Conservation (phyloP, 2,888 invertebrate genomes). For the Trichopoda pennipes region DNA sequence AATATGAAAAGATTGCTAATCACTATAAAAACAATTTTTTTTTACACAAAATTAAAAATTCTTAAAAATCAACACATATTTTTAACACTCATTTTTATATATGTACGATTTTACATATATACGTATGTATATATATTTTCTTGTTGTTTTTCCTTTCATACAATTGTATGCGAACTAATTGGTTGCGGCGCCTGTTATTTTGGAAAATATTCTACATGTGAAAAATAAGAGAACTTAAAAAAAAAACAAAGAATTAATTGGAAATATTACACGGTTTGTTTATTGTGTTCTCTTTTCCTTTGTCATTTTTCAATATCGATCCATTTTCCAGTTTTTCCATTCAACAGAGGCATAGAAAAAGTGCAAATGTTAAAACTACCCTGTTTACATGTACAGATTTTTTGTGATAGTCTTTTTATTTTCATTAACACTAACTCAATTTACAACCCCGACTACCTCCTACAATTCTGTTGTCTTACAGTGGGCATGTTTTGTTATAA, state of each 20-base stretch:
- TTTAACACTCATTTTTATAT: neutral
- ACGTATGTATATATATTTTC: too few relatives aligned
- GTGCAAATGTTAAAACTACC: constrained; percentile 42
- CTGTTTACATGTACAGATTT: constrained; percentile 16
- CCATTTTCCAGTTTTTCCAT: constrained; percentile 59
- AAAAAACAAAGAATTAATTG: neutral
- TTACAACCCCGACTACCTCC: constrained; percentile 8
- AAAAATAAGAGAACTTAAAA: neutral
- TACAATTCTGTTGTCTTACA: neutral
- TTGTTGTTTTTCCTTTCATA: neutral
- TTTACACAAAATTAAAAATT: neutral
- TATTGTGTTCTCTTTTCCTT: neutral
- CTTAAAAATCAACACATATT: neutral
- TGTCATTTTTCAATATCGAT: constrained; percentile 49
- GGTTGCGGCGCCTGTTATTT: constrained; percentile 54
- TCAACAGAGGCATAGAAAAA: neutral
- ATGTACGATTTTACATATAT: too few relatives aligned
- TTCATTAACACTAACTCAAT: constrained; percentile 42
- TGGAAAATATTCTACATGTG: neutral
- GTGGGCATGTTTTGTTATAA: neutral
- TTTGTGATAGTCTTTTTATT: constrained; percentile 22
- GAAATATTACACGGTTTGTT: neutral
- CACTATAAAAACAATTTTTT: neutral
- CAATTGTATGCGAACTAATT: constrained; percentile 21
- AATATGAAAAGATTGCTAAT: constrained; percentile 25